A percentile compares a stretch with the other conserved stretches of the same genome.
phyloP scores from a whole-genome alignment of 2,888 invertebrate species.

The Neoaliturus tenellus region DNA sequence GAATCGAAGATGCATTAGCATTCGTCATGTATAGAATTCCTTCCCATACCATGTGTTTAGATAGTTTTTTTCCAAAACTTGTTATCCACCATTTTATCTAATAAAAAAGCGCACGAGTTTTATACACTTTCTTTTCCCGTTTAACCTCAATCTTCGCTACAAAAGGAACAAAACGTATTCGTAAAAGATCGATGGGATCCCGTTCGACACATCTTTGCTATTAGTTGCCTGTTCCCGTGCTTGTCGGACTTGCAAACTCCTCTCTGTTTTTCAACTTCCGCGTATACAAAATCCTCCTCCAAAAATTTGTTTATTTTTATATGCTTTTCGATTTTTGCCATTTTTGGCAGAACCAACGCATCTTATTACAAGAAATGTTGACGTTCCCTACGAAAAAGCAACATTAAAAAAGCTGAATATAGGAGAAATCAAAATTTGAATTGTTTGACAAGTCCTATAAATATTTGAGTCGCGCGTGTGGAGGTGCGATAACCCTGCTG shows the following conservation, averaged over 20 bases:
- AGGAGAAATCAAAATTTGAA: neutral
- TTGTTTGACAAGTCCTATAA: conserved; percentile 17
- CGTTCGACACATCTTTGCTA: conserved; percentile 35
- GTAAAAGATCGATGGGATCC: neutral
- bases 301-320: no score
- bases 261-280: neutral
- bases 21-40: no score
- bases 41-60: no score
- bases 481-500: neutral
- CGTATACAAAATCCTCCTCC: no score
- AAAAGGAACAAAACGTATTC: neutral
- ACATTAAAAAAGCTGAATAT: neutral
- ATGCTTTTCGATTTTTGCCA: no score
- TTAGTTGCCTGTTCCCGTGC: neutral
- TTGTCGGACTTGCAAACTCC: conserved; percentile 23
- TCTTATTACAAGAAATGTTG: no score
- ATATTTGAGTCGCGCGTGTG: conserved; percentile 15
- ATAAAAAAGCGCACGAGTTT: no score
- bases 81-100: no score
- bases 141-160: neutral
- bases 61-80: no score
- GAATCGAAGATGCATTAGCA: no score
- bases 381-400: no score
- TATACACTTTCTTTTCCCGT: neutral
- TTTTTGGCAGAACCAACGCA: no score